Evolutionary conservation across 2,113 vertebrate genomes (phyloP).

Genomic region (Mungos mungo): DNA sequence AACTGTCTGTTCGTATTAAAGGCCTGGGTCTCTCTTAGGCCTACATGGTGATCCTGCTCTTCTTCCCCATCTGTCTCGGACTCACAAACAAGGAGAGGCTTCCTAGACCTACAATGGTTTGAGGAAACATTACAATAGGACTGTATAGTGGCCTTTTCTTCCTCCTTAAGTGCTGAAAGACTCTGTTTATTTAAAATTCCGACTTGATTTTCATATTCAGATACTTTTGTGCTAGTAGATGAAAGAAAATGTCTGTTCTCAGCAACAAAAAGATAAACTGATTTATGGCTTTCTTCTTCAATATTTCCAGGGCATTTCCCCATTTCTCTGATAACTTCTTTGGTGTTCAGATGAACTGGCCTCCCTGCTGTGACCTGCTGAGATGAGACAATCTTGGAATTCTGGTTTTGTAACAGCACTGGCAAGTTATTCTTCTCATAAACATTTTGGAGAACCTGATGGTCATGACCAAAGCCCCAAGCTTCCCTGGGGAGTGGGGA

Average conservation of each 20-base stretch:
- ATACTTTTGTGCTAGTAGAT: slow-evolving; percentile 42
- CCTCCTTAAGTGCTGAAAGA: not conserved
- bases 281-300: slow-evolving; percentile 39
- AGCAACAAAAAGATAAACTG: slow-evolving; percentile 65
- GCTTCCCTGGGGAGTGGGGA: slow-evolving; percentile 44
- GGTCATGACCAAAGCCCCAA: slow-evolving; percentile 43
- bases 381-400: not conserved
- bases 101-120: not conserved
- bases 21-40: not conserved
- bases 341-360: slow-evolving; percentile 31
- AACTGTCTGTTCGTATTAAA: slow-evolving; percentile 23
- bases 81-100: slow-evolving; percentile 73
- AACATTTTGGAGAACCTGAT: slow-evolving; percentile 43
- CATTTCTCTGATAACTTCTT: not conserved
- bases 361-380: slow-evolving; percentile 61
- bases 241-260: slow-evolving; percentile 70
- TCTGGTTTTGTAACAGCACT: slow-evolving; percentile 41
- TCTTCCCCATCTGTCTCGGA: slow-evolving; percentile 33
- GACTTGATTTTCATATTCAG: slow-evolving; percentile 67
- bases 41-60: not conserved
- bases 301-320: not conserved
- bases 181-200: slow-evolving; percentile 62
- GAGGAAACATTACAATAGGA: not conserved
- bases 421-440: slow-evolving; percentile 48
- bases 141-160: slow-evolving; percentile 35